A percentile compares a stretch with the other conserved stretches of the same genome.
These are phyloP conservation scores for Trilocha varians DNA, from an alignment of 2,888 invertebrate genomes.

Conservation along the genomic window DNA sequence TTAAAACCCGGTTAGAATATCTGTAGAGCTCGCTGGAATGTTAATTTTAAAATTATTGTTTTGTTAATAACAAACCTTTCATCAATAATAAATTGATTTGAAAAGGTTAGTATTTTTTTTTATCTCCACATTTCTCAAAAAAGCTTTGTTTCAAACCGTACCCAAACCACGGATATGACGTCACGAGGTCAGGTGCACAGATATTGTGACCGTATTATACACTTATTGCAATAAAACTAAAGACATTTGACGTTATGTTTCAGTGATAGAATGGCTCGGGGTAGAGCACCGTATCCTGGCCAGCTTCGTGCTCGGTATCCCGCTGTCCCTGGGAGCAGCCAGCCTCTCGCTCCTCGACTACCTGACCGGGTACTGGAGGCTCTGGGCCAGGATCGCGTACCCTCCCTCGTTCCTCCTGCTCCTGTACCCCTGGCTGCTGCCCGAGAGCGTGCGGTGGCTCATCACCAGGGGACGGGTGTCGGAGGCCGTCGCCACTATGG, in stretches of 20 bases:
- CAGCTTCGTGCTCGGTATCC: slow-evolving; percentile 79
- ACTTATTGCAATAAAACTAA: neutral
- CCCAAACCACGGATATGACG: no score
- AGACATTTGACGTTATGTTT: slow-evolving; percentile 12
- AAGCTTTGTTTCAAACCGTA: no score
- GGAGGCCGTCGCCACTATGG: slow-evolving; percentile 75
- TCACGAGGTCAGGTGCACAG: no score
- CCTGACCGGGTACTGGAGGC: slow-evolving; percentile 79
- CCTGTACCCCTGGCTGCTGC: slow-evolving; percentile 79
- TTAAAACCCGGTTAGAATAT: no score
- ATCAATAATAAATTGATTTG: no score
- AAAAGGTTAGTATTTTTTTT: no score
- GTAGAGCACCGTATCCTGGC: slow-evolving; percentile 81
- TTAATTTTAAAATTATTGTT: no score
- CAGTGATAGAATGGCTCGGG: slow-evolving; percentile 85
- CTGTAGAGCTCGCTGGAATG: no score
- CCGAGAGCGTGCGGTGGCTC: slow-evolving; percentile 86
- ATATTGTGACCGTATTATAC: neutral
- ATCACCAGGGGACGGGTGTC: slow-evolving; percentile 75
- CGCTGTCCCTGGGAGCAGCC: slow-evolving; percentile 81
- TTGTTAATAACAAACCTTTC: no score
- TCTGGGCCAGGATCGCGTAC: slow-evolving; percentile 78
- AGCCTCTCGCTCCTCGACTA: slow-evolving; percentile 79
- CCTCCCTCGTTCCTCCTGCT: slow-evolving; percentile 79
- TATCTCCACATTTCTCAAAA: no score